Conservation (phyloP, 2,113 vertebrate species). For the Pelusios castaneus region DNA sequence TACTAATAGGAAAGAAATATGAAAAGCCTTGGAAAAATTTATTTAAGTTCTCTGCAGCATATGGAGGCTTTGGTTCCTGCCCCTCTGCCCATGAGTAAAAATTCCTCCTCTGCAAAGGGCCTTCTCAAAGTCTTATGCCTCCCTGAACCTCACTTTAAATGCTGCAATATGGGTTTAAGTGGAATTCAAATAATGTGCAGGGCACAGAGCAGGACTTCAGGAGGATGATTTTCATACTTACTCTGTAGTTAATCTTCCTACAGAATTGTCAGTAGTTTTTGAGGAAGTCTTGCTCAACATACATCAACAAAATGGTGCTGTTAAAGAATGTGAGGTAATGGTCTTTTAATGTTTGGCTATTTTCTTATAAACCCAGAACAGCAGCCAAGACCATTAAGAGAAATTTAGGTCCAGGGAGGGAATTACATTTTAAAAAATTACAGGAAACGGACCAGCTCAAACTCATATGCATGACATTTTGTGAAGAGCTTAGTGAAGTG, state of each 20-base stretch:
- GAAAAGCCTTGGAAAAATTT: too few relatives aligned
- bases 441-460: slow-evolving; percentile 18
- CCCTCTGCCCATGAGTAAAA: not conserved
- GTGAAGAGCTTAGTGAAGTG: not conserved
- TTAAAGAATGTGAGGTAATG: slow-evolving; percentile 46
- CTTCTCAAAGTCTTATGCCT: not conserved
- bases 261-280: not conserved
- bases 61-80: not conserved
- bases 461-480: not conserved
- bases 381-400: slow-evolving; percentile 13
- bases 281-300: slow-evolving; percentile 13
- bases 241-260: not conserved
- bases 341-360: slow-evolving; percentile 39
- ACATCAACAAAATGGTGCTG: not conserved
- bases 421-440: slow-evolving; percentile 23
- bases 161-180: not conserved
- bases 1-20: not conserved
- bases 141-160: not conserved
- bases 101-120: not conserved
- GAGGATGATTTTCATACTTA: not conserved
- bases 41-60: not conserved
- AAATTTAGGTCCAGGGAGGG: slow-evolving; percentile 26
- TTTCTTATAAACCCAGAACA: slow-evolving; percentile 22
- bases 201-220: not conserved
- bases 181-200: not conserved